phyloP scores from a whole-genome alignment of 2,797 vertebrate species.

The Nothura maculosa region DNA sequence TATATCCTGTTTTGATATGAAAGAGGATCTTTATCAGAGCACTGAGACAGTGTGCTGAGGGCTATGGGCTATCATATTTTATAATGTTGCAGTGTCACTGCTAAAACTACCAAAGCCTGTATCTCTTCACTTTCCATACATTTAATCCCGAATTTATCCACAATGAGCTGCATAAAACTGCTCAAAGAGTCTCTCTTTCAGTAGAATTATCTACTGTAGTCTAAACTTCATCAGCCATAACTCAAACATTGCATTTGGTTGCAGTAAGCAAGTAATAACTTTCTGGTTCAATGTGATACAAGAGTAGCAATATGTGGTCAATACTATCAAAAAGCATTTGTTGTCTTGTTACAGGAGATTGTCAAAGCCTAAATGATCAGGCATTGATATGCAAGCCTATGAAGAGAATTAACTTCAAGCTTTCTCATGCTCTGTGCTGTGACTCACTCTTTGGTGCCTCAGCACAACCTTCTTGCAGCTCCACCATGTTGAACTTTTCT shows the following conservation, averaged over 20 bases:
- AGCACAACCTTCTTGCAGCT: accelerated
- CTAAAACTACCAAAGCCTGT: no score
- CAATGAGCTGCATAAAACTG: neutral
- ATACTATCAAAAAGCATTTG: neutral
- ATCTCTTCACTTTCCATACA: no score
- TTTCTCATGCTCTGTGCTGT: neutral
- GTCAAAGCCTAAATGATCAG: neutral
- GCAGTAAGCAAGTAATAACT: neutral
- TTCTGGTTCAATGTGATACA: neutral
- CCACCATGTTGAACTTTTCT: neutral
- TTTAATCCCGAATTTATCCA: no score
- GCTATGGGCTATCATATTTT: no score
- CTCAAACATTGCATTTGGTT: neutral
- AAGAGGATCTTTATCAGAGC: no score
- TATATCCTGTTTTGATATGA: no score
- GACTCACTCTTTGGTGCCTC: neutral
- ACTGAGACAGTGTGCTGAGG: no score
- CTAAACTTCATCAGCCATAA: neutral
- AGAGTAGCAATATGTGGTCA: neutral
- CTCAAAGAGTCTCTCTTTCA: neutral
- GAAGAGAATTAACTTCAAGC: neutral
- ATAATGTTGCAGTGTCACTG: no score
- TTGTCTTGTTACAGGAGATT: neutral
- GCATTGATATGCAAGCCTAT: no score
- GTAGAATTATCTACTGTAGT: neutral